Percentiles rank a stretch among this genome's conserved stretches.
Conservation (phyloP, 35 echinoderm and acorn worm species). For the Ptychodera flava region DNA sequence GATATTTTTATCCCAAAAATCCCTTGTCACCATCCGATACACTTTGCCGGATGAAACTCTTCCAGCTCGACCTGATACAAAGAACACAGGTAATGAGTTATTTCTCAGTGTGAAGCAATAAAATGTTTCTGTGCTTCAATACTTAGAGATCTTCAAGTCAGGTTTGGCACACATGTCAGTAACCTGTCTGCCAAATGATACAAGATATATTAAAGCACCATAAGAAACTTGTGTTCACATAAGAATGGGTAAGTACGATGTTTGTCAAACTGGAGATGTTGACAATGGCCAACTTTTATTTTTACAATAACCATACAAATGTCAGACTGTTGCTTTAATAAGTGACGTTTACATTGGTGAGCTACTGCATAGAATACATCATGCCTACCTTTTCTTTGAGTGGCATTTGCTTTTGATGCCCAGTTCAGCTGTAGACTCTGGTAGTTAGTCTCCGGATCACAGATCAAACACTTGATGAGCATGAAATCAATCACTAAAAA, state of each 20-base stretch:
- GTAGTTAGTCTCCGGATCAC: conserved; percentile 87
- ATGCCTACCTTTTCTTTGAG: conserved; percentile 94
- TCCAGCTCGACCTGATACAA: conserved; percentile 65
- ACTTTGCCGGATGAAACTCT: conserved; percentile 75
- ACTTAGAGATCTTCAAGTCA: too few species aligned
- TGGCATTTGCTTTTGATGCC: conserved; percentile 99
- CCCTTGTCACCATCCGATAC: conserved; percentile 57
- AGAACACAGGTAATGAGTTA: too few species aligned
- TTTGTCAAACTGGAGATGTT: neutral
- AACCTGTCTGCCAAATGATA: too few species aligned
- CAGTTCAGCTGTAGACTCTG: conserved; percentile 88
- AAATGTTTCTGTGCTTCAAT: too few species aligned
- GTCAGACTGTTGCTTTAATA: too few species aligned
- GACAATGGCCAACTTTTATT: neutral
- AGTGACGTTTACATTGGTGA: too few species aligned
- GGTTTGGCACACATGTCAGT: too few species aligned
- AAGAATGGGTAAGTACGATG: neutral
- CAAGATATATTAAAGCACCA: too few species aligned
- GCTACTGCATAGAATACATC: too few species aligned
- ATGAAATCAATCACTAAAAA: conserved; percentile 91
- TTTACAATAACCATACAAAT: neutral
- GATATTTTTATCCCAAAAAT: conserved; percentile 76
- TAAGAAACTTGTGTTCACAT: neutral
- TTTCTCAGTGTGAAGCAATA: too few species aligned
- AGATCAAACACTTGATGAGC: conserved; percentile 85